A percentile compares a stretch with the other conserved stretches of the same genome.
phyloP scores from a whole-genome alignment of 2,888 invertebrate genomes.

The Oithona nana region DNA sequence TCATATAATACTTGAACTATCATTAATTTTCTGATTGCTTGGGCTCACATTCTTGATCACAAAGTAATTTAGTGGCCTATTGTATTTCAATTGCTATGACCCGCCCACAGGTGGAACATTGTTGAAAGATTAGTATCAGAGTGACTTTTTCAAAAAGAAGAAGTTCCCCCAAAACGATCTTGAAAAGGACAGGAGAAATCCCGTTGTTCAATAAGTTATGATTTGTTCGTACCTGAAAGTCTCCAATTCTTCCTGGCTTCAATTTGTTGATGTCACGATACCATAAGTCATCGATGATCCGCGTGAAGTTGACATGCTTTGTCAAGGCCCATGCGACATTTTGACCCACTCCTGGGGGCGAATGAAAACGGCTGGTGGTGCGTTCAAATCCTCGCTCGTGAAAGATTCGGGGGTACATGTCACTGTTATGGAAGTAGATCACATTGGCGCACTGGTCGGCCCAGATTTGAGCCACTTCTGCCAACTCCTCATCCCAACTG shows the following conservation, averaged over 20 bases:
- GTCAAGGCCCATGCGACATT: conserved; percentile 17
- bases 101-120: too few species aligned
- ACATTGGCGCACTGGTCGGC: conserved; percentile 17
- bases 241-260: background rate
- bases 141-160: too few species aligned
- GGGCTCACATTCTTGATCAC: too few species aligned
- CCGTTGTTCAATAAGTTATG: too few species aligned
- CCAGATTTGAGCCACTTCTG: conserved; percentile 16
- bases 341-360: conserved; percentile 16
- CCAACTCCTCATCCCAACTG: conserved; percentile 16
- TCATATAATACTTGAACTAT: too few species aligned
- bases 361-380: conserved; percentile 3
- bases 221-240: conserved; percentile 10
- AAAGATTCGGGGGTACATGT: conserved; percentile 13
- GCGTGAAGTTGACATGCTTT: conserved; percentile 10
- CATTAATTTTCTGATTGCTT: too few species aligned
- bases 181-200: too few species aligned
- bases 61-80: too few species aligned
- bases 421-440: conserved; percentile 6
- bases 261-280: conserved; percentile 13
- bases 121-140: too few species aligned
- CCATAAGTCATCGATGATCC: conserved; percentile 18
- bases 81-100: too few species aligned
- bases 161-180: too few species aligned
- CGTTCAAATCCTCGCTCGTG: conserved; percentile 12